A percentile compares a stretch with the other conserved stretches of the same genome.
Conservation (phyloP, 2,888 invertebrate genomes). For the Coenonympha arcania region DNA sequence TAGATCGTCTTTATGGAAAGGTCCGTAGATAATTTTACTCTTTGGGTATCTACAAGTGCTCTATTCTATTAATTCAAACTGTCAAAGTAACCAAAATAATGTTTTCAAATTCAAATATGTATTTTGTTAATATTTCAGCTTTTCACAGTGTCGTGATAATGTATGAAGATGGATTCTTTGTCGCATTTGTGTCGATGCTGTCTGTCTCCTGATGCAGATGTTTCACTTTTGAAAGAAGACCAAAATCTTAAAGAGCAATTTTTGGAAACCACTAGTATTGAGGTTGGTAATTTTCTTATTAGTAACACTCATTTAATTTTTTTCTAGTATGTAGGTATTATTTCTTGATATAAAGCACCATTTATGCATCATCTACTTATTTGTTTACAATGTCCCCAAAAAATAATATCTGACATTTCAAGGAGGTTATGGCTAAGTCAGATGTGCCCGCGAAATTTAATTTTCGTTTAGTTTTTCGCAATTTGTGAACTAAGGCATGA, state of each 20-base stretch:
- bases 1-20: conserved; percentile 70
- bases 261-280: conserved; percentile 56
- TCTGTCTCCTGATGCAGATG: conserved; percentile 56
- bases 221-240: conserved; percentile 56
- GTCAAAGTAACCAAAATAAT: conserved; percentile 57
- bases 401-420: too few relatives aligned
- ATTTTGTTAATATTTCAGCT: conserved; percentile 52
- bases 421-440: too few relatives aligned
- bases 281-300: conserved; percentile 47
- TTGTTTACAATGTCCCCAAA: neutral
- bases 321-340: too few relatives aligned
- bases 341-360: too few relatives aligned
- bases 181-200: conserved; percentile 66
- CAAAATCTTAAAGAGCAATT: conserved; percentile 55
- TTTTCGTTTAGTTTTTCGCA: too few relatives aligned
- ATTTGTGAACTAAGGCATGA: too few relatives aligned
- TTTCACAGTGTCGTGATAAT: conserved; percentile 46
- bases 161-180: conserved; percentile 62
- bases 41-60: conserved; percentile 58
- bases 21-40: conserved; percentile 74
- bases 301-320: too few relatives aligned
- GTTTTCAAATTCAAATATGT: conserved; percentile 37
- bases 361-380: neutral
- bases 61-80: conserved; percentile 54
- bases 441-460: too few relatives aligned